Percentiles rank a stretch among this genome's conserved stretches.
phyloP scores from a whole-genome alignment of 2,797 vertebrate genomes.

The Myotis vivesi region DNA sequence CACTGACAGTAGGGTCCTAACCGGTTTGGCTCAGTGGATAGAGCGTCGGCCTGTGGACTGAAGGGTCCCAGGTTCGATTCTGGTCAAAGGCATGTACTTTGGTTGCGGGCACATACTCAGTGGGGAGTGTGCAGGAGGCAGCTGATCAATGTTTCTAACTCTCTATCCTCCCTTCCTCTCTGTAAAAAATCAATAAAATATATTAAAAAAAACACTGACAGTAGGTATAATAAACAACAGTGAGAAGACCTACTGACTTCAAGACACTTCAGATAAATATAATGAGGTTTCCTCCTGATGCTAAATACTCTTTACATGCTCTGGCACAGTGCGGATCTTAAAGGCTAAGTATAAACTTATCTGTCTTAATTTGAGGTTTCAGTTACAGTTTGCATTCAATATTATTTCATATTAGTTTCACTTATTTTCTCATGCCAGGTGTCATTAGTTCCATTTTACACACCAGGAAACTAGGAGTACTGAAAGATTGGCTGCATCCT shows the following conservation, averaged over 20 bases:
- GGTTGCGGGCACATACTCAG: no score
- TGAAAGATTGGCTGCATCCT: neutral
- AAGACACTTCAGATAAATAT: neutral
- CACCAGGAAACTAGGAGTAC: neutral
- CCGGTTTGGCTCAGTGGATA: no score
- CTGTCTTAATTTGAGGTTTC: neutral
- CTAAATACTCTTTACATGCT: neutral
- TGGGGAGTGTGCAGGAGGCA: no score
- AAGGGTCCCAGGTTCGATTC: no score
- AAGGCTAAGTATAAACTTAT: neutral
- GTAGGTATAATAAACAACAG: neutral
- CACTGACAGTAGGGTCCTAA: neutral
- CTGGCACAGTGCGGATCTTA: neutral
- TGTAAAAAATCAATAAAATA: no score
- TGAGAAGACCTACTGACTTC: neutral
- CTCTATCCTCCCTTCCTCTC: no score
- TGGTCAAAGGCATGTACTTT: no score
- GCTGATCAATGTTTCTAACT: no score
- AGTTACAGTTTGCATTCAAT: neutral
- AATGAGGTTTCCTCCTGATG: neutral
- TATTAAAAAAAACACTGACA: neutral
- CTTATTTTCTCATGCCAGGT: neutral
- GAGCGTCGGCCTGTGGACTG: no score
- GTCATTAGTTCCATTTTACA: neutral
- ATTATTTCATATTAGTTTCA: neutral